These are phyloP conservation scores for Metellina segmentata DNA, from an alignment of 2,888 invertebrate genomes.

Conservation along the genomic window DNA sequence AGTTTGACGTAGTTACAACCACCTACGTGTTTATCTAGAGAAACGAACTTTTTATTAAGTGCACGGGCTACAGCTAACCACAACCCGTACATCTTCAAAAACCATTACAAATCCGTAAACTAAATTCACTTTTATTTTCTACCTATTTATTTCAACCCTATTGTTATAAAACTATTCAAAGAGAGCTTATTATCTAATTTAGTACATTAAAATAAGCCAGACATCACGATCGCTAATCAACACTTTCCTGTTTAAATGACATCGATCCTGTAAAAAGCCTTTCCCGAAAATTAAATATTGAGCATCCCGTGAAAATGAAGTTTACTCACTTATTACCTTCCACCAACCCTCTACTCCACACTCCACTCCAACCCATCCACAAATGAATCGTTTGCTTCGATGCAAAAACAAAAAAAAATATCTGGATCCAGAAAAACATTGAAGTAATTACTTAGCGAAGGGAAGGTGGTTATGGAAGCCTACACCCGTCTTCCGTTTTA, in stretches of 20 bases:
- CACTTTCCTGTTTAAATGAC: not conserved
- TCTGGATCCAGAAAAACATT: slow-evolving; percentile 23
- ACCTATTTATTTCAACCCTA: too few relatives aligned
- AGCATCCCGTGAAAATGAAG: slow-evolving; percentile 1
- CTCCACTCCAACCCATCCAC: not conserved
- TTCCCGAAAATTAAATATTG: slow-evolving; percentile 42
- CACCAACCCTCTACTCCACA: not conserved
- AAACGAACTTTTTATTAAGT: too few relatives aligned
- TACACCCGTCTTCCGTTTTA: slow-evolving; percentile 18
- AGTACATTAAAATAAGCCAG: not conserved
- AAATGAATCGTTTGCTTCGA: slow-evolving; percentile 21
- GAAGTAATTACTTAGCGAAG: slow-evolving; percentile 24
- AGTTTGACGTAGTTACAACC: too few relatives aligned
- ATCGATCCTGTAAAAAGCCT: not conserved
- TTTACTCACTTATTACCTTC: slow-evolving; percentile 24
- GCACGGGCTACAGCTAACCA: too few relatives aligned
- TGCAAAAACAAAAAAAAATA: slow-evolving; percentile 6
- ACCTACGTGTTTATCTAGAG: too few relatives aligned
- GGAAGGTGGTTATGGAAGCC: not conserved
- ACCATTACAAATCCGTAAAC: too few relatives aligned
- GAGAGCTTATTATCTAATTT: not conserved
- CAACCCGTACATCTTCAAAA: too few relatives aligned
- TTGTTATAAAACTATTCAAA: not conserved
- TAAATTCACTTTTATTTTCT: too few relatives aligned
- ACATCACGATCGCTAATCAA: not conserved